phyloP scores from a whole-genome alignment of 2,888 invertebrate species.

The Diarsia dahlii region DNA sequence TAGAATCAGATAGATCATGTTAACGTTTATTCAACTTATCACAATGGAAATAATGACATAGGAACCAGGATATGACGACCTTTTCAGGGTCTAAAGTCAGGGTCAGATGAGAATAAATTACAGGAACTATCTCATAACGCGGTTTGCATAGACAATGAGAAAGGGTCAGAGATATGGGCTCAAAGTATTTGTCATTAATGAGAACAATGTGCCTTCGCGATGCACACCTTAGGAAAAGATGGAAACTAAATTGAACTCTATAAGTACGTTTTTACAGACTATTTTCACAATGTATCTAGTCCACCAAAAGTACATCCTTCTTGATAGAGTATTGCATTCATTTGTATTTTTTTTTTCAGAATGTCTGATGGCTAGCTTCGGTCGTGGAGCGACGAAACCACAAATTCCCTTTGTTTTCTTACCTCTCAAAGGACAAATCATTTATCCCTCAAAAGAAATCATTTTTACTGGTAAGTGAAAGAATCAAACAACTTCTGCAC shows the following conservation, averaged over 20 bases:
- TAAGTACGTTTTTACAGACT: neutral
- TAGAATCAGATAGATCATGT: no score
- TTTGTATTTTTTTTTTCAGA: conserved; percentile 85
- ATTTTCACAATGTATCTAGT: neutral
- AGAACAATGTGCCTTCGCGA: neutral
- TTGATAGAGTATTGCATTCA: neutral
- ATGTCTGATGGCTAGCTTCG: conserved; percentile 93
- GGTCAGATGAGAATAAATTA: conserved; percentile 41
- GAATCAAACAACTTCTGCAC: neutral
- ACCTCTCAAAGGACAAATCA: conserved; percentile 96
- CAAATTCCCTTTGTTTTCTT: conserved; percentile 97
- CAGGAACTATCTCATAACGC: conserved; percentile 27
- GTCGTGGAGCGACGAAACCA: conserved; percentile 92
- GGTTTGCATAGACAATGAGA: conserved; percentile 42
- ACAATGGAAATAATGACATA: conserved; percentile 13
- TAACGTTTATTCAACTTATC: neutral
- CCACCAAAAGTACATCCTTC: neutral
- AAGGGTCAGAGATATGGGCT: conserved; percentile 23
- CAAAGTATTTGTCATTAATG: conserved; percentile 7
- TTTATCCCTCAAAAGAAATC: conserved; percentile 97
- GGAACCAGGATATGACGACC: neutral
- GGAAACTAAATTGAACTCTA: neutral
- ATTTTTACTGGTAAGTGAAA: conserved; percentile 92
- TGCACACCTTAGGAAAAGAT: neutral
- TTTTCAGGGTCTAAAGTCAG: conserved; percentile 32